Conservation (phyloP, 2,113 vertebrate species). For the Chloroceryle aenea region DNA sequence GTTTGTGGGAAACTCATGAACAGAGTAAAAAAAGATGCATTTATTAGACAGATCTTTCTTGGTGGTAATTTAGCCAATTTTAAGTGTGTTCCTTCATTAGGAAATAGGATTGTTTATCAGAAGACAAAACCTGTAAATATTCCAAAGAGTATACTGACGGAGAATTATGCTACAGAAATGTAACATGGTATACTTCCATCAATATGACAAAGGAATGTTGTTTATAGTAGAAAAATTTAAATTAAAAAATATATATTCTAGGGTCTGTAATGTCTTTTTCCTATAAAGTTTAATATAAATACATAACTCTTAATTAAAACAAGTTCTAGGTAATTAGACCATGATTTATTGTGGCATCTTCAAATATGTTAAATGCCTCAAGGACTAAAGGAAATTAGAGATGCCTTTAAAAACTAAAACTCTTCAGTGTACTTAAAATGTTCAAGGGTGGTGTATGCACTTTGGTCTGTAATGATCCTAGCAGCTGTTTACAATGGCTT, state of each 20-base stretch:
- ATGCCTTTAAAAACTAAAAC: neutral
- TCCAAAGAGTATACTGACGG: neutral
- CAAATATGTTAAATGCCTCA: neutral
- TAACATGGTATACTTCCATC: neutral
- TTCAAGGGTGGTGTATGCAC: neutral
- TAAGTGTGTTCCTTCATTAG: neutral
- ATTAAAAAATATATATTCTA: neutral
- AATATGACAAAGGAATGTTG: neutral
- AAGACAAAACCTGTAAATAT: neutral
- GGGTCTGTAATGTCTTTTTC: neutral
- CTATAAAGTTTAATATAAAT: neutral
- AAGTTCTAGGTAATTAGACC: neutral
- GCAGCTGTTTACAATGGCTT: neutral
- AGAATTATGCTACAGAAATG: neutral
- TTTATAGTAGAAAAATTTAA: neutral
- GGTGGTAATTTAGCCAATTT: neutral
- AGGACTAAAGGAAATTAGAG: constrained; percentile 8
- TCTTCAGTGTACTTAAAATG: neutral
- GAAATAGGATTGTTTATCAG: neutral
- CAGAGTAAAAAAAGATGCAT: neutral
- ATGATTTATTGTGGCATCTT: neutral
- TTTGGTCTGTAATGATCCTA: neutral
- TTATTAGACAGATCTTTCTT: neutral
- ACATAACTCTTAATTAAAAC: neutral
- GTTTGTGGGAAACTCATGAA: neutral